Conservation (phyloP, 2,888 invertebrate species). For the Cerastis leucographa region DNA sequence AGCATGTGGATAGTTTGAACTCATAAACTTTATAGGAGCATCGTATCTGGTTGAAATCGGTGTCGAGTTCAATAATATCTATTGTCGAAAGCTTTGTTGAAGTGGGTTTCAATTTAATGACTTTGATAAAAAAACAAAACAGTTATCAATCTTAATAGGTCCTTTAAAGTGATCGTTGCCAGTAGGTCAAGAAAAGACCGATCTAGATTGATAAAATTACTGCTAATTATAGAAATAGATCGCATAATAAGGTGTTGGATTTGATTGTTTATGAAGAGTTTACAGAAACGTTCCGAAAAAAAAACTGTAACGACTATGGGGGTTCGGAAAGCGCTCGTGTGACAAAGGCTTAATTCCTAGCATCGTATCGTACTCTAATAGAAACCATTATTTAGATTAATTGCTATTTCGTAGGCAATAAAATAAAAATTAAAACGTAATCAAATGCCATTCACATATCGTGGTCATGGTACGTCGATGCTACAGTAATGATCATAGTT, state of each 20-base stretch:
- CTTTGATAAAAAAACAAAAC: constrained; percentile 3
- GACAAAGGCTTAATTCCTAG: background rate
- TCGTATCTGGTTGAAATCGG: constrained; percentile 59
- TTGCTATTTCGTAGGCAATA: constrained; percentile 27
- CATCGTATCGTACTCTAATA: constrained; percentile 11
- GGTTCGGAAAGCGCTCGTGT: background rate
- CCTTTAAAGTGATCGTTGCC: constrained; percentile 10
- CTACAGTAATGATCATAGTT: constrained; percentile 32
- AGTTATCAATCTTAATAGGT: constrained; percentile 9
- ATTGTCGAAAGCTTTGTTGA: background rate
- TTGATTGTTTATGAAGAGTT: no score
- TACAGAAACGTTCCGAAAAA: background rate
- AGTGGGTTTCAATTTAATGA: constrained; percentile 1
- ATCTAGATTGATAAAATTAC: constrained; percentile 24
- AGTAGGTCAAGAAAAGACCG: constrained; percentile 40
- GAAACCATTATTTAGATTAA: constrained; percentile 32
- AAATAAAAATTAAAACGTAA: constrained; percentile 53
- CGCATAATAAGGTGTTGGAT: constrained; percentile 1
- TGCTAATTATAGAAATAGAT: constrained; percentile 18
- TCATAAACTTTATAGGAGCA: constrained; percentile 66
- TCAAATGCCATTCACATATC: constrained; percentile 51
- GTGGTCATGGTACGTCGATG: constrained; percentile 21
- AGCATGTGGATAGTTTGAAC: constrained; percentile 66
- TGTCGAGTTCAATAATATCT: constrained; percentile 58
- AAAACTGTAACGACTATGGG: no score